A percentile compares a stretch with the other conserved stretches of the same genome.
Evolutionary conservation across 2,797 vertebrate genomes (phyloP).

Genomic region (Petrocephalus sullivani): DNA sequence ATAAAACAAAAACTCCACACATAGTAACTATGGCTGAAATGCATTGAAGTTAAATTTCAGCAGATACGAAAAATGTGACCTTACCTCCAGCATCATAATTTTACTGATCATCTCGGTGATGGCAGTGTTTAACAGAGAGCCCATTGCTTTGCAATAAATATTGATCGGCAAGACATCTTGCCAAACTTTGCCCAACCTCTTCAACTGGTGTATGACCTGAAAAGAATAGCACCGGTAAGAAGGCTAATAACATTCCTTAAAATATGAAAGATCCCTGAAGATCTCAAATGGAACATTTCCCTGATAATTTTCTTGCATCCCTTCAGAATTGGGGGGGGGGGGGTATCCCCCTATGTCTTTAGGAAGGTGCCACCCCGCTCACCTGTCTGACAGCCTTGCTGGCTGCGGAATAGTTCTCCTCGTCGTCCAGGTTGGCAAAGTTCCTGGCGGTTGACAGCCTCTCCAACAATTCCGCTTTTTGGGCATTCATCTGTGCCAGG

Average conservation of each 20-base stretch:
- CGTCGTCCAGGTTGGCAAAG: constrained; percentile 87
- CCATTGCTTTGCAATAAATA: constrained; percentile 92
- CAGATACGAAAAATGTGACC: background rate
- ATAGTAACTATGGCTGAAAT: background rate
- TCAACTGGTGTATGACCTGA: constrained; percentile 90
- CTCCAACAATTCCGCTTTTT: constrained; percentile 87
- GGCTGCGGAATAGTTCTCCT: constrained; percentile 80
- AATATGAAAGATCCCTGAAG: background rate
- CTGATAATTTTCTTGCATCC: background rate
- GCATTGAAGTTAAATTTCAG: background rate
- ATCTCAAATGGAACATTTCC: background rate
- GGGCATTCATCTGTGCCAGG: constrained; percentile 81
- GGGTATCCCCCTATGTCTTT: background rate
- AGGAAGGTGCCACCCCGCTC: constrained; percentile 14
- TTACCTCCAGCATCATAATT: constrained; percentile 84
- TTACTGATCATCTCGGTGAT: constrained; percentile 75
- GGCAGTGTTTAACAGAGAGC: constrained; percentile 81
- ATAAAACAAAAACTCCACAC: background rate
- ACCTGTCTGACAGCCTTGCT: constrained; percentile 91
- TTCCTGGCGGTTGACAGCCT: constrained; percentile 86
- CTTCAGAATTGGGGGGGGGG: background rate
- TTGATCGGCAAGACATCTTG: constrained; percentile 87
- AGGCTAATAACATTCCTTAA: background rate
- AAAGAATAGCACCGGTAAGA: background rate
- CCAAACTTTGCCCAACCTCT: constrained; percentile 86